These are phyloP conservation scores for Camponotus fellah DNA, from an alignment of 2,888 invertebrate species.

Conservation along the genomic window DNA sequence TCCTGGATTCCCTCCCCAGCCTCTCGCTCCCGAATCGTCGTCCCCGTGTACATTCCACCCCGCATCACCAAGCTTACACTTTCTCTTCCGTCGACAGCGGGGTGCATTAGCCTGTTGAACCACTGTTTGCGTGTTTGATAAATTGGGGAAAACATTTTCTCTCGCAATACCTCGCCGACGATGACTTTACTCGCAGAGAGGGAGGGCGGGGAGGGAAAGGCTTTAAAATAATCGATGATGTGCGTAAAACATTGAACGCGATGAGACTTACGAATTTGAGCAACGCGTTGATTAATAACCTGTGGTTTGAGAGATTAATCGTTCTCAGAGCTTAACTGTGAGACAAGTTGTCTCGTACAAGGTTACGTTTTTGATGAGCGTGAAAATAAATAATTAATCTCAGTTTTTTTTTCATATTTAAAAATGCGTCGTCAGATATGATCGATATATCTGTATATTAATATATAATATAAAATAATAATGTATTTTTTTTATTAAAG, in stretches of 20 bases:
- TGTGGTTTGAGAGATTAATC: neutral
- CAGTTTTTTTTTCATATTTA: neutral
- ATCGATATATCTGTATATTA: neutral
- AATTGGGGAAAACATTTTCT: neutral
- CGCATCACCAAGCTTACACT: neutral
- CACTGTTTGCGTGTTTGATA: neutral
- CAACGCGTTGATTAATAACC: conserved; percentile 12
- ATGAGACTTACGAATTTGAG: neutral
- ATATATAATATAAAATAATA: neutral
- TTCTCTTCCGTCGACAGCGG: conserved; percentile 10
- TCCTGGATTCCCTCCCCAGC: conserved; percentile 12
- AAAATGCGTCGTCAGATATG: neutral
- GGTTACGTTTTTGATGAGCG: neutral
- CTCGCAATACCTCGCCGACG: neutral
- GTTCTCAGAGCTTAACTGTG: neutral
- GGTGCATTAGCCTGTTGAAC: conserved; percentile 19
- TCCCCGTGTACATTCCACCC: conserved; percentile 1
- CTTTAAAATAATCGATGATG: neutral
- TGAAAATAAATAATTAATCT: neutral
- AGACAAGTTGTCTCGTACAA: neutral
- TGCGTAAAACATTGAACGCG: neutral
- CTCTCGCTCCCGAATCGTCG: conserved; percentile 1
- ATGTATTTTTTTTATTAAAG: neutral
- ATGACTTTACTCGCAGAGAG: neutral
- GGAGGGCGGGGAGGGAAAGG: too few species aligned